Evolutionary conservation across 1,140 invertebrate species (phyloP).

Genomic region (Harpegnathos saltator): DNA sequence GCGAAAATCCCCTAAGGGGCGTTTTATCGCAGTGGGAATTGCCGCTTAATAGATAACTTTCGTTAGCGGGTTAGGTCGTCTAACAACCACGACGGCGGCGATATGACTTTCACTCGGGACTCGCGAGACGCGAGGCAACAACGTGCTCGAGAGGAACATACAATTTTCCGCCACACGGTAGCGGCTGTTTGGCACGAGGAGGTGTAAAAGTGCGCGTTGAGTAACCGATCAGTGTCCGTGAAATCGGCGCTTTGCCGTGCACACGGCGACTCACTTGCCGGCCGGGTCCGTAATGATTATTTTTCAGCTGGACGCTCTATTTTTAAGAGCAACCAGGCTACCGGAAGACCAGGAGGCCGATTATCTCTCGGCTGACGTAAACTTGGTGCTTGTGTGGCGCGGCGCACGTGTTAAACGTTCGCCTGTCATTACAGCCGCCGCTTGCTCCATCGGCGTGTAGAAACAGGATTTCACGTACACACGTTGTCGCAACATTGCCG

Average conservation of each 20-base stretch:
- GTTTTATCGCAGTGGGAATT: neutral
- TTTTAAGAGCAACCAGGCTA: neutral
- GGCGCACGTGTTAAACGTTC: neutral
- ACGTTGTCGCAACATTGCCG: neutral
- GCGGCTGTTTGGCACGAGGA: neutral
- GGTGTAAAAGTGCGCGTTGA: conserved; percentile 16
- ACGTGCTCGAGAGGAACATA: neutral
- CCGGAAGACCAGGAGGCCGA: neutral
- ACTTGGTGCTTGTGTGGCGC: neutral
- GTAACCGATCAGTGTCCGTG: conserved; percentile 44
- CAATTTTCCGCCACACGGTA: conserved; percentile 26
- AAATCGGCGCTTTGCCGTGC: conserved; percentile 37
- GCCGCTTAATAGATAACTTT: neutral
- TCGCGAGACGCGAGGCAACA: neutral
- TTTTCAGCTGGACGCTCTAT: conserved; percentile 14
- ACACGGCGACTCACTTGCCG: conserved; percentile 5
- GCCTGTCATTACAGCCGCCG: neutral
- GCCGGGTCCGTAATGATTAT: neutral
- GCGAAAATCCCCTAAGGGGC: neutral
- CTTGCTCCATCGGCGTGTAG: neutral
- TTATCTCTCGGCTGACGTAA: conserved; percentile 31
- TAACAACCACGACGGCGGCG: neutral
- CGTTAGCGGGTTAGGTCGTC: neutral
- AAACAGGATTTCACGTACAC: neutral
- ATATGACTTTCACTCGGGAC: conserved; percentile 46